Conservation (phyloP, 2,888 invertebrate species). For the Nebria salina region DNA sequence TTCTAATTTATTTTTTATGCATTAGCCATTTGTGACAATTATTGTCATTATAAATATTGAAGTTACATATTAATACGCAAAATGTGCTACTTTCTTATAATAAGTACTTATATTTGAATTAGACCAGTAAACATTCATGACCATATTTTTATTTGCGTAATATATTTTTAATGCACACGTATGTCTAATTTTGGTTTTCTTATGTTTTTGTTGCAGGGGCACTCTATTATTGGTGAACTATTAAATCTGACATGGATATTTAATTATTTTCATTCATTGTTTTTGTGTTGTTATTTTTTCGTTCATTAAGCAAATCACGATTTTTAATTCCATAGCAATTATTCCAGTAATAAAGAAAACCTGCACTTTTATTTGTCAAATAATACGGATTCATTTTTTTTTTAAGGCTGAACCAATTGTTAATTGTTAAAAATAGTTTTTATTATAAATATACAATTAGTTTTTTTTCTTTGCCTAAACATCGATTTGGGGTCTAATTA, state of each 20-base stretch:
- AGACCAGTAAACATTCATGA: not conserved
- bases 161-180: not conserved
- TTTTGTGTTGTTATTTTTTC: not conserved
- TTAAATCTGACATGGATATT: slow-evolving; percentile 3
- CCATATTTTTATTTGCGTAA: not conserved
- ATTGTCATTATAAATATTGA: not conserved
- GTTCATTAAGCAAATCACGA: not conserved
- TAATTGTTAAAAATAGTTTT: not conserved
- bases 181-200: slow-evolving; percentile 6
- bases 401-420: not conserved
- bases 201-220: slow-evolving; percentile 5
- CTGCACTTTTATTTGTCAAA: not conserved
- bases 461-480: not conserved
- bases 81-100: too few species aligned
- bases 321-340: not conserved
- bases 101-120: too few species aligned
- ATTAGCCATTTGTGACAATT: not conserved
- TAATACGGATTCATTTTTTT: not conserved
- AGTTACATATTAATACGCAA: too few species aligned
- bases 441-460: not conserved
- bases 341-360: not conserved
- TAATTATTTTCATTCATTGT: not conserved
- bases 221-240: slow-evolving; percentile 1
- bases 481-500: not conserved
- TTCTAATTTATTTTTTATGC: not conserved